These are phyloP conservation scores for Catocala sponsa DNA, from an alignment of 2,888 invertebrate species.

Conservation along the genomic window DNA sequence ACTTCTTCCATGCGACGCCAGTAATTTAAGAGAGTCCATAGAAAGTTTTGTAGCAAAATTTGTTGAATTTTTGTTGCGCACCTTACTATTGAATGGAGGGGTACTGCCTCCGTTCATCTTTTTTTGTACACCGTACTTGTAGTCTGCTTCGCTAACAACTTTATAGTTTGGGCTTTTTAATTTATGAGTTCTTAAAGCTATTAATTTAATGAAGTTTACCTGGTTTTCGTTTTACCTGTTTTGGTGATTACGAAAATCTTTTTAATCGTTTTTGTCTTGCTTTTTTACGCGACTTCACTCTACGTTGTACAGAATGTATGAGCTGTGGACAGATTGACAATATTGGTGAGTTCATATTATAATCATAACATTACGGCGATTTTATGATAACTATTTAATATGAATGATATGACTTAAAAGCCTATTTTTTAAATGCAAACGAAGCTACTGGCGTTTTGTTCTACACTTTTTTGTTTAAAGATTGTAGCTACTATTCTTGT, in stretches of 20 bases:
- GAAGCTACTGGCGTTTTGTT: too few relatives aligned
- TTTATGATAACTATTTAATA: too few relatives aligned
- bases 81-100: constrained; percentile 32
- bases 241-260: too few relatives aligned
- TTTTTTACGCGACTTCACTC: too few relatives aligned
- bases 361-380: too few relatives aligned
- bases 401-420: too few relatives aligned
- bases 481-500: too few relatives aligned
- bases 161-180: constrained; percentile 21
- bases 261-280: too few relatives aligned
- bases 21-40: constrained; percentile 75
- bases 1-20: constrained; percentile 67
- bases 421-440: too few relatives aligned
- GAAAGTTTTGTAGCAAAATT: constrained; percentile 73
- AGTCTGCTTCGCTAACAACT: neutral
- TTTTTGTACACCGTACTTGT: neutral
- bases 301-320: too few relatives aligned
- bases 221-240: neutral
- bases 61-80: constrained; percentile 66
- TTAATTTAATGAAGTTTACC: constrained; percentile 10
- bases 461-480: too few relatives aligned
- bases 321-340: neutral
- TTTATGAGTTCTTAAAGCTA: constrained; percentile 9
- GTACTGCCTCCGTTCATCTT: neutral
- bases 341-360: too few relatives aligned